These are phyloP conservation scores for Priocnemis perturbator DNA, from an alignment of 2,888 invertebrate species.

Conservation along the genomic window DNA sequence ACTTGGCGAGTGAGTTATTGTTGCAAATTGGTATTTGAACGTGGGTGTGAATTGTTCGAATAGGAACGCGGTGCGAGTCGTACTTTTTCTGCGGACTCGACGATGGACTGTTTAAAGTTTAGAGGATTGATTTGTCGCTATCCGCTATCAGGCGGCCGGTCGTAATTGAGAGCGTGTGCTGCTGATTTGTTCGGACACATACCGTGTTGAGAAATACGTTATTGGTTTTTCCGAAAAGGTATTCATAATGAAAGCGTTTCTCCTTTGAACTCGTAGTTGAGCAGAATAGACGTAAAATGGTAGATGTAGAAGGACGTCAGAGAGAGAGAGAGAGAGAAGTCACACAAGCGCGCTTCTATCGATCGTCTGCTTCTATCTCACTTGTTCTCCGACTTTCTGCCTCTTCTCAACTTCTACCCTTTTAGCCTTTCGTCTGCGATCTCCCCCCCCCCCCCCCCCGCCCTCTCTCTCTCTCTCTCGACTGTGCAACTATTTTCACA, in stretches of 20 bases:
- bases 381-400: constrained; percentile 3
- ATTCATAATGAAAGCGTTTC: constrained; percentile 27
- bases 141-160: too few relatives aligned
- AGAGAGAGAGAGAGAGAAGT: constrained; percentile 9
- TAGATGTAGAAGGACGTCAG: too few relatives aligned
- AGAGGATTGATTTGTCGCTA: too few relatives aligned
- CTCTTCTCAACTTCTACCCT: too few relatives aligned
- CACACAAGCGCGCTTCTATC: constrained; percentile 29
- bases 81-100: background rate
- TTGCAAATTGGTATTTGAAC: background rate
- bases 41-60: background rate
- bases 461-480: background rate
- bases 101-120: too few relatives aligned
- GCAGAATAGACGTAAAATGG: too few relatives aligned
- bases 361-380: constrained; percentile 25
- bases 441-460: background rate
- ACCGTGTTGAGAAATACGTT: constrained; percentile 17
- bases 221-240: constrained; percentile 14
- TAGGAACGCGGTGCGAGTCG: background rate
- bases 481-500: too few relatives aligned
- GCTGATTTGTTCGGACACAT: constrained; percentile 1
- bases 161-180: background rate
- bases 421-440: background rate
- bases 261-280: constrained; percentile 25
- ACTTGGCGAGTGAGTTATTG: too few relatives aligned